phyloP scores from a whole-genome alignment of 37 sponge, comb jelly and placozoan genomes.

The Crambe crambe region DNA sequence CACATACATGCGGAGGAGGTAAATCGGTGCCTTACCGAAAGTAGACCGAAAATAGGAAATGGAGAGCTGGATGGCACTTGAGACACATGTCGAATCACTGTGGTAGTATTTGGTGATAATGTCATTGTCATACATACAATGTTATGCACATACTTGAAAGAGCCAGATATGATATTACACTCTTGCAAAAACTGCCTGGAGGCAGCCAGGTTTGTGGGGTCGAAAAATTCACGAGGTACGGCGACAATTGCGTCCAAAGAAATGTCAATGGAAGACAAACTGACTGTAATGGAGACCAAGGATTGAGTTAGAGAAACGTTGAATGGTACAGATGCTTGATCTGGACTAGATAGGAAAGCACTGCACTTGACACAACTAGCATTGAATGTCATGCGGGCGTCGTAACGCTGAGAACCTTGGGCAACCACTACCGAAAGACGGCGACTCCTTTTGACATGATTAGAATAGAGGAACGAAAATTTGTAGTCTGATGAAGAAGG shows the following conservation, averaged over 20 bases:
- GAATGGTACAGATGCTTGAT: not conserved
- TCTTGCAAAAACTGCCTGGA: not conserved
- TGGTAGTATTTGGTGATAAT: not conserved
- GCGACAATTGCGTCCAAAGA: constrained; percentile 21
- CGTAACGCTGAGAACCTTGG: not conserved
- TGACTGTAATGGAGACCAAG: not conserved
- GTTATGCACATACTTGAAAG: not conserved
- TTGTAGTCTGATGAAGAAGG: not conserved
- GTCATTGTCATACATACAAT: too few species aligned
- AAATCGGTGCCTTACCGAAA: constrained; percentile 13
- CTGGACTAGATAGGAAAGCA: not conserved
- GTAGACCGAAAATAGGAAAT: not conserved
- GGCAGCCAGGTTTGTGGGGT: not conserved
- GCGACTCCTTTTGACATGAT: not conserved
- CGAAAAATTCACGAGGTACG: constrained; percentile 25
- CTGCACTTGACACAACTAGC: not conserved
- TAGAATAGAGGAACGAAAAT: not conserved
- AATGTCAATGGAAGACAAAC: constrained; percentile 3
- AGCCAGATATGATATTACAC: not conserved
- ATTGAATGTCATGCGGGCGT: not conserved
- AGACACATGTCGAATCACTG: constrained; percentile 10
- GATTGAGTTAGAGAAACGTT: not conserved
- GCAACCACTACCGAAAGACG: not conserved
- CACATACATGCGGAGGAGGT: not conserved
- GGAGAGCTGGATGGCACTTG: constrained; percentile 27